Evolutionary conservation across 1,140 invertebrate genomes (phyloP), one percentile per base, ranked within the genome.

Genomic region (Kradibia gibbosae): DNA sequence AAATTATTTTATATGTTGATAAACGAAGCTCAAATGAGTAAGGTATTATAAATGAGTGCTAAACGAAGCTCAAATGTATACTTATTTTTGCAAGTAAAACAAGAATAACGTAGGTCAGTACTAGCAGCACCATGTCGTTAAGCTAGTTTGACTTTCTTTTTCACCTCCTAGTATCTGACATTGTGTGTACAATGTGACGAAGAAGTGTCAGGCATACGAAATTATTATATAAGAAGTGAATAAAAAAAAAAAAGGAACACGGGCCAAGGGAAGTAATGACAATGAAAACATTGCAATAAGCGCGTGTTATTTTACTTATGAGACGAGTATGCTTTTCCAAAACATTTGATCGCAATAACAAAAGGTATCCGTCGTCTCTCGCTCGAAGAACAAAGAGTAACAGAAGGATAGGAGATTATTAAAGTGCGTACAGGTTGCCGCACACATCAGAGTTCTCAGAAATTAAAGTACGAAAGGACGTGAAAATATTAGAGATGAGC

Each of bases 51-150:
- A n/a, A n/a, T n/a, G n/a, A n/a, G n/a, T n/a, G n/a, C n/a, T n/a
- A n/a, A n/a, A n/a, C n/a, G n/a, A n/a, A n/a, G n/a, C n/a, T n/a
- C n/a, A n/a, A n/a, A n/a, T n/a, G n/a, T n/a, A n/a, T n/a, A n/a
- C n/a, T n/a, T n/a, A n/a, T 53, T 74, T 74, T 57, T 53, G 72
- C 53, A 55, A 28, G 20, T 22, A 55, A 62, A 76, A 57, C 31
- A 31, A 50, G 17, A 50, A 50, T 5, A 28, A 1, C 34, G 34
- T n/a, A 1, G 39, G 31, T 15, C 20, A 7, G 7, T 28, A 65
- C 34, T 42, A 17, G 10, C 70, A 28, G 13, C 42, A 4, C 10
- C 1, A 28, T 13, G 25, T 34, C 31, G 71, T 22, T 22, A 57
- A 31, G 48, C 60, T 3, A 48, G 20, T 39, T 76, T 7, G 39